Conservation (phyloP, 1,140 invertebrate species). For the Heliconius nattereri region DNA sequence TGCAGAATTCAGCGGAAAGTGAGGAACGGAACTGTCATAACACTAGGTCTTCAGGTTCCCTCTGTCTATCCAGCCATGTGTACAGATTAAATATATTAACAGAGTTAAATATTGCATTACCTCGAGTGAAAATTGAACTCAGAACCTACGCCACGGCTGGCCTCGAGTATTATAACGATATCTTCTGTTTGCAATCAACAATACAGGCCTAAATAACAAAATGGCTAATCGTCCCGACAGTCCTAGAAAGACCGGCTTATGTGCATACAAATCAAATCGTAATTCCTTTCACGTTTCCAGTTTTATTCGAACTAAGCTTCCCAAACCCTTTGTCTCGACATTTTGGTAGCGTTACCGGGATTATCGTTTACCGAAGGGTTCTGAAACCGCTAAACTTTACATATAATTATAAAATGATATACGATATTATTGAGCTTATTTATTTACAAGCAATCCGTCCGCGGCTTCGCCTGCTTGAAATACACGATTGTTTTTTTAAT, state of each 20-base stretch:
- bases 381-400: slow-evolving; percentile 35
- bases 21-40: no score
- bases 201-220: background rate
- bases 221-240: slow-evolving; percentile 24
- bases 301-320: slow-evolving; percentile 74
- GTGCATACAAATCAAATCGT: slow-evolving; percentile 32
- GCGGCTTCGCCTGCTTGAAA: no score
- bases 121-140: no score
- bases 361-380: slow-evolving; percentile 46
- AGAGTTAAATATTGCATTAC: no score
- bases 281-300: slow-evolving; percentile 66
- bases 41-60: no score
- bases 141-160: no score
- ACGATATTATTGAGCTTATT: background rate
- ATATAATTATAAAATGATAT: slow-evolving; percentile 18
- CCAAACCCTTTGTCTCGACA: slow-evolving; percentile 65
- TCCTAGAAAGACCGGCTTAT: slow-evolving; percentile 26
- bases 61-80: no score
- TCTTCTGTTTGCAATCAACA: background rate
- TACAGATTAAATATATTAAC: no score
- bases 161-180: background rate
- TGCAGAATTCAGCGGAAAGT: no score
- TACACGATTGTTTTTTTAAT: no score
- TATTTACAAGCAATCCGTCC: background rate
- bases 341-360: slow-evolving; percentile 61